These are phyloP conservation scores for Oriolus oriolus DNA, from an alignment of 2,113 vertebrate genomes.

Conservation along the genomic window DNA sequence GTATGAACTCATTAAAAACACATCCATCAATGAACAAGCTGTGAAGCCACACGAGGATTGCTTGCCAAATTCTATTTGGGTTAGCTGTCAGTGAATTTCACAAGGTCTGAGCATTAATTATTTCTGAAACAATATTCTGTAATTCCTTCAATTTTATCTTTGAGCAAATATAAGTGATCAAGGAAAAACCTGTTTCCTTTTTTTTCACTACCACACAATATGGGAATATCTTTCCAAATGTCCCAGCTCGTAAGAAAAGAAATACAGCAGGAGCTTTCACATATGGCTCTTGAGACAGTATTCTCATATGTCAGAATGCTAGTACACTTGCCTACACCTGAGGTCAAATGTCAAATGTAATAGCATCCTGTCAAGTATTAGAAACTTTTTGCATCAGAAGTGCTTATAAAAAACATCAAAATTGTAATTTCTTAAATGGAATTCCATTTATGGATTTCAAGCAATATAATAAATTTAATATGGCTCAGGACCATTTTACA, in stretches of 20 bases:
- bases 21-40: slow-evolving; percentile 35
- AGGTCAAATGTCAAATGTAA: neutral
- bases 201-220: neutral
- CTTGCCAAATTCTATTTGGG: slow-evolving; percentile 41
- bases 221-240: neutral
- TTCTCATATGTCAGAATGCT: neutral
- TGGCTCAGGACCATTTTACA: neutral
- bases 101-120: slow-evolving; percentile 2
- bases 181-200: neutral
- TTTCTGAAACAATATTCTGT: slow-evolving; percentile 29
- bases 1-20: slow-evolving; percentile 50
- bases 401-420: neutral
- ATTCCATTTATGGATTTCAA: neutral
- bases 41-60: neutral
- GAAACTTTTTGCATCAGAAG: neutral
- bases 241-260: neutral
- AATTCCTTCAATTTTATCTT: neutral
- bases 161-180: neutral
- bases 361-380: neutral
- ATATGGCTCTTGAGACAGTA: neutral
- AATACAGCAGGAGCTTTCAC: neutral
- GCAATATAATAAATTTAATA: neutral
- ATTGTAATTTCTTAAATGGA: neutral
- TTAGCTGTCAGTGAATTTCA: slow-evolving; percentile 17
- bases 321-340: neutral